A percentile compares a stretch with the other conserved stretches of the same genome.
Evolutionary conservation across 2,888 invertebrate species (phyloP).

Genomic region (Mantis religiosa): DNA sequence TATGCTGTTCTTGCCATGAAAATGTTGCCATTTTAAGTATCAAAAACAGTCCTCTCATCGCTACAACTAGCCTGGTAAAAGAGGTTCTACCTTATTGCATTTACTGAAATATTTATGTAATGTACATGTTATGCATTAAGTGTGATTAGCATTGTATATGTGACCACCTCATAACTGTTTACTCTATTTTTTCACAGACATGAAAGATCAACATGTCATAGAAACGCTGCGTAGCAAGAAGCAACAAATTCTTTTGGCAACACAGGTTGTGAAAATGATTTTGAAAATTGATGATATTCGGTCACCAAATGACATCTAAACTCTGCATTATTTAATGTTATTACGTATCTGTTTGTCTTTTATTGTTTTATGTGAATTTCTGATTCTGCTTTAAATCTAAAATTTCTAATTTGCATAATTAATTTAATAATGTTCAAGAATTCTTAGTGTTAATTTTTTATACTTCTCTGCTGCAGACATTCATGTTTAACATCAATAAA

Average conservation of each 20-base stretch:
- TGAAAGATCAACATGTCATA: slow-evolving; percentile 92
- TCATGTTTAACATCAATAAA: neutral
- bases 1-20: too few relatives aligned
- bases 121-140: too few relatives aligned
- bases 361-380: neutral
- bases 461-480: neutral
- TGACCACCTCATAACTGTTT: neutral
- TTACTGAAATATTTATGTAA: too few relatives aligned
- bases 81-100: too few relatives aligned
- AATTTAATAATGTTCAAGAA: neutral
- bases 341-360: neutral
- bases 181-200: slow-evolving; percentile 57
- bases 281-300: slow-evolving; percentile 97
- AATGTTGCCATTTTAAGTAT: too few relatives aligned
- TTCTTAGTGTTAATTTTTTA: neutral
- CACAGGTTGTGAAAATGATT: slow-evolving; percentile 98
- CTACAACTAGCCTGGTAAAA: too few relatives aligned
- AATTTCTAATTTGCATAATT: neutral
- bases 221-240: slow-evolving; percentile 96
- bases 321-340: neutral
- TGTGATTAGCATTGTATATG: too few relatives aligned
- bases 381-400: neutral
- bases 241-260: slow-evolving; percentile 93
- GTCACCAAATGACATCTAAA: slow-evolving; percentile 46
- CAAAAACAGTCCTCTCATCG: too few relatives aligned